Base-by-base conservation (phyloP, 2,113 vertebrate species). In the Oryzias javanicus region DNA sequence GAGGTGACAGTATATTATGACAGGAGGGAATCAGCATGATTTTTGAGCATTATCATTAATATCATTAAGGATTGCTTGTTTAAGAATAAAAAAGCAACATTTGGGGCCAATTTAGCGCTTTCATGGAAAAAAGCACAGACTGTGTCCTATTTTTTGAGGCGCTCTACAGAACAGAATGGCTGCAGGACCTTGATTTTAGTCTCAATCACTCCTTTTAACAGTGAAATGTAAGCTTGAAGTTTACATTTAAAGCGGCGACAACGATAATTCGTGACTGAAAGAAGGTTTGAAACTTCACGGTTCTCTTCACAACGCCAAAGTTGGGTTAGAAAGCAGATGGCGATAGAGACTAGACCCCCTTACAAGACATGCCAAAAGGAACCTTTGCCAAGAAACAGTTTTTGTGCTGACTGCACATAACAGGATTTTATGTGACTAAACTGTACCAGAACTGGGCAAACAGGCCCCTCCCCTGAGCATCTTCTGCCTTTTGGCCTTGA, bases 251-350 rank as follows among this genome's bases (percentile, higher is more conserved):
- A 41, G 2, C 25, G 12, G 44, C 16, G 20, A 40, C 49, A 18
- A 40, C 5, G 15, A 16, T 27, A 16, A 7, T 6, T 27, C 19
- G 29, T 12, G 29, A 49, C 18, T 60, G 6, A 35, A 35, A 12
- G 35, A 35, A 50, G 19, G 41, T 27, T 2, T 25, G 17, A 25
- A 42, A 27, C 20, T 46, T 45, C 35, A 29, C 18, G 24, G 17
- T 61, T 70, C 16, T 60, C 25, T 63, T n/a, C 55, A 51, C 25
- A 47, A 51, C 35, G 14, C 41, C 55, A 45, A 42, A 49, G 27
- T 45, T 49, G 67, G 53, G 48, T 77, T 64, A 52, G 51, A 77
- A 55, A 79, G 59, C 85, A 87, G 82, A 84, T 82, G 80, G 78
- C 66, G 25, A 46, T 64, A 67, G 55, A 65, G 42, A 49, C 59